Evolutionary conservation across 2,797 vertebrate genomes (phyloP).

Genomic region (Vultur gryphus): DNA sequence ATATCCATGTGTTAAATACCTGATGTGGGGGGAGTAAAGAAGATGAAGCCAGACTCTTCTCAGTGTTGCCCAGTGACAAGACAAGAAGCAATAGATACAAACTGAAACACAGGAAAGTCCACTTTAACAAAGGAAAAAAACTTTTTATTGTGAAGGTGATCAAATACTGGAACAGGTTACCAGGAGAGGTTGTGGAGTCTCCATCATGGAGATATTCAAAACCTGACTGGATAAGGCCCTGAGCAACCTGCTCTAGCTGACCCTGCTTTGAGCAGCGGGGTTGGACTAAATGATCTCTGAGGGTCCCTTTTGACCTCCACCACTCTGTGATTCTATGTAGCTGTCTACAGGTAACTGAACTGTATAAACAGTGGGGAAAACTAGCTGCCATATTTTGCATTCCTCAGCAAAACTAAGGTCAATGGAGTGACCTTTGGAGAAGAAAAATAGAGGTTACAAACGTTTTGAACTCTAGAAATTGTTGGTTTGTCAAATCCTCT

Average conservation of each 20-base stretch:
- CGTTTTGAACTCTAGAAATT: background rate
- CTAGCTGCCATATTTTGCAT: background rate
- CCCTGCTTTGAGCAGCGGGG: background rate
- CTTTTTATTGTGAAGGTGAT: background rate
- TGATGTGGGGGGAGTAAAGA: background rate
- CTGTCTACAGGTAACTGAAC: background rate
- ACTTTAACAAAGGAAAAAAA: background rate
- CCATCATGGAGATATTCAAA: background rate
- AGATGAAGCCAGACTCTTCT: background rate
- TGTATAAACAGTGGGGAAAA: background rate
- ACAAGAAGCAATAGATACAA: background rate
- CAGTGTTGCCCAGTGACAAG: background rate
- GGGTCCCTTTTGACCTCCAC: background rate
- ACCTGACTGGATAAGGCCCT: background rate
- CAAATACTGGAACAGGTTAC: background rate
- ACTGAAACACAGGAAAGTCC: background rate
- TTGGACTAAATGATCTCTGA: background rate
- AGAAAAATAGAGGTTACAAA: background rate
- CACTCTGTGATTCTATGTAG: background rate
- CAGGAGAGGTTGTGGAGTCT: background rate
- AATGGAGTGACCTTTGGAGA: background rate
- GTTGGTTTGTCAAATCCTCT: background rate
- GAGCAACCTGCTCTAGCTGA: background rate
- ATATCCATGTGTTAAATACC: background rate
- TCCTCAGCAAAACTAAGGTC: background rate